Evolutionary conservation across 2,113 vertebrate species (phyloP), one percentile per base, ranked within the genome.

Genomic region (Protobothrops mucrosquamatus): DNA sequence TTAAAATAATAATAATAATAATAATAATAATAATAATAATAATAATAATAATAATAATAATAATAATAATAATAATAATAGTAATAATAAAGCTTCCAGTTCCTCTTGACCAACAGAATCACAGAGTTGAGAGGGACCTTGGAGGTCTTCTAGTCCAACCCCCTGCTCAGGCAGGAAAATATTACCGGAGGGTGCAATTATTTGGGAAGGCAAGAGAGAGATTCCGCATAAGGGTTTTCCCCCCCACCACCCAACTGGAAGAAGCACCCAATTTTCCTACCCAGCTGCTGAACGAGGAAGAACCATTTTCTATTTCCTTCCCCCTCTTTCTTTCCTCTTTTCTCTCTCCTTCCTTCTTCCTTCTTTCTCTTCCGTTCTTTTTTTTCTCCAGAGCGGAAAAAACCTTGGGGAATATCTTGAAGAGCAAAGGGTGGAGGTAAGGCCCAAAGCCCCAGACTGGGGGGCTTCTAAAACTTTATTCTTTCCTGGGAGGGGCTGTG

Each of bases 381-480:
- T 92, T 54, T 18, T 87, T 92, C 92, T 61, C 87, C 96, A 98
- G 98, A 94, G 98, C 98, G 3, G 98, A 98, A 95, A 97, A 95
- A 69, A 98, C 98, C 4, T 95, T 98, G 86, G 98, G 98, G 61
- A 98, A 97, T 92, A 98, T 98, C 93, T 96, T 98, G 93, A 98
- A 98, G 96, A 98, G 97, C 95, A 98, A 98, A 97, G 97, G 95
- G 54, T 98, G 98, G 98, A 98, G 98, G 98, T 98, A 90, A 81
- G 22, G 15, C 12, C 69, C 69, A 2, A 81, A 18, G 0, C 5
- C 29, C 64, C n/a, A 18, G 64, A 74, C 18, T 34, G n/a, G 1
- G 1, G n/a, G 20, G 2, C 6, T 55, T 55, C 15, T 55, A 55
- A 55, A 5, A 46, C 54, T 11, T 55, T 3, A 55, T 55, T 55